Conservation (phyloP, 2,113 vertebrate species). For the Nothobranchius furzeri region DNA sequence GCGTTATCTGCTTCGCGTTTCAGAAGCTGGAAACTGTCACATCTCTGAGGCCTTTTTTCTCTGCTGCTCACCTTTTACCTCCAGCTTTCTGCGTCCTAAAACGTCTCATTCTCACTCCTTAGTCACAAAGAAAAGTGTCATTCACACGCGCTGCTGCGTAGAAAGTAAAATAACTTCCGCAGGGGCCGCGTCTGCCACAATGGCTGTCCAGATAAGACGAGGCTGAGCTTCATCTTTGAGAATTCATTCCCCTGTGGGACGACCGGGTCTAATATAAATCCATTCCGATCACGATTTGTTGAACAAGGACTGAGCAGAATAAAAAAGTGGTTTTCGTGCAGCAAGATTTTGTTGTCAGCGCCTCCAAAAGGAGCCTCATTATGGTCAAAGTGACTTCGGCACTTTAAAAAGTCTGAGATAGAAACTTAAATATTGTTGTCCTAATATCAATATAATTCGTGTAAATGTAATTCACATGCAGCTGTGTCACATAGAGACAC, state of each 20-base stretch:
- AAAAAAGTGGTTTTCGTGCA: conserved; percentile 26
- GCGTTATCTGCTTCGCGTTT: conserved; percentile 2
- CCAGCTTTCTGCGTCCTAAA: conserved; percentile 13
- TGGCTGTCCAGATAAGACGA: conserved; percentile 42
- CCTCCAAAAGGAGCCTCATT: conserved; percentile 2
- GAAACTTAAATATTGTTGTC: too few species aligned
- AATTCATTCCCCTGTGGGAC: conserved; percentile 23
- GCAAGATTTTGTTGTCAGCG: conserved; percentile 12
- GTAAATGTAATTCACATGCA: background rate
- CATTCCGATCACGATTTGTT: conserved; percentile 16
- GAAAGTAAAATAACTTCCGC: conserved; percentile 23
- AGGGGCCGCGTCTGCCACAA: conserved; percentile 11
- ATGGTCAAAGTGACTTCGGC: conserved; percentile 14
- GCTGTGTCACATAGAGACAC: background rate
- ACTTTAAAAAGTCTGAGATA: too few species aligned
- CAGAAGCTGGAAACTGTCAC: conserved; percentile 14
- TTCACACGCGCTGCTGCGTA: conserved; percentile 13
- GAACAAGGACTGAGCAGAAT: conserved; percentile 16
- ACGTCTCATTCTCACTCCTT: conserved; percentile 8
- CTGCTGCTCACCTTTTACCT: conserved; percentile 18
- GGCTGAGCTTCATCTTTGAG: conserved; percentile 37
- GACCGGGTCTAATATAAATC: conserved; percentile 12
- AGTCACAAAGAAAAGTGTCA: conserved; percentile 19
- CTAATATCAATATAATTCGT: too few species aligned
- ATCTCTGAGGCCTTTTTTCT: conserved; percentile 27